A percentile compares a stretch with the other conserved stretches of the same genome.
phyloP scores from a whole-genome alignment of 1,140 invertebrate genomes.

The Daktulosphaira vitifoliae region DNA sequence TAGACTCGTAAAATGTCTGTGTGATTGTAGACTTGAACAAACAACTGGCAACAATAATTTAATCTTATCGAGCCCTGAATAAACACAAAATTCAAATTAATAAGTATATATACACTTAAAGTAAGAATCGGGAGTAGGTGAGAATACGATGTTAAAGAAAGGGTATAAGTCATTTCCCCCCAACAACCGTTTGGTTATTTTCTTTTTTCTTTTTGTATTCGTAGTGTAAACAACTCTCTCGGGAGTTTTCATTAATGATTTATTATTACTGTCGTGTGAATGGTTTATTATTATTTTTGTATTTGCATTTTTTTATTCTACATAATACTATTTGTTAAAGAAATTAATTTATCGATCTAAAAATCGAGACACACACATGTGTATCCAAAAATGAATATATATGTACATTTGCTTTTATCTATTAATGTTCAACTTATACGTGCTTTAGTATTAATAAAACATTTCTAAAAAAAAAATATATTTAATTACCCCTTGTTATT shows the following conservation, averaged over 20 bases:
- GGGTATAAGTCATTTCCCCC: constrained; percentile 16
- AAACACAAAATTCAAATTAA: constrained; percentile 31
- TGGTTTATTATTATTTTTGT: constrained; percentile 11
- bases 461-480: too few species aligned
- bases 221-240: constrained; percentile 23
- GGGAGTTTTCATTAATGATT: constrained; percentile 24
- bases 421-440: too few species aligned
- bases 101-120: constrained; percentile 7
- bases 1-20: too few species aligned
- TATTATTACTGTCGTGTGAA: constrained; percentile 23
- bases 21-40: constrained; percentile 28
- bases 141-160: constrained; percentile 1
- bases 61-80: constrained; percentile 18
- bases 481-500: too few species aligned
- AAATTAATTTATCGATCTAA: constrained; percentile 13
- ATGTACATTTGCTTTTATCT: too few species aligned
- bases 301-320: constrained; percentile 16
- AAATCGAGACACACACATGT: background rate
- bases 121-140: background rate
- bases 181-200: constrained; percentile 12
- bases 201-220: background rate
- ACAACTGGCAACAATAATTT: constrained; percentile 31
- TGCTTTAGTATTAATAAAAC: too few species aligned
- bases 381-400: background rate
- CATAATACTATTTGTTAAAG: background rate